Conservation (phyloP, 2,113 vertebrate species). For the Pyrgilauda ruficollis region DNA sequence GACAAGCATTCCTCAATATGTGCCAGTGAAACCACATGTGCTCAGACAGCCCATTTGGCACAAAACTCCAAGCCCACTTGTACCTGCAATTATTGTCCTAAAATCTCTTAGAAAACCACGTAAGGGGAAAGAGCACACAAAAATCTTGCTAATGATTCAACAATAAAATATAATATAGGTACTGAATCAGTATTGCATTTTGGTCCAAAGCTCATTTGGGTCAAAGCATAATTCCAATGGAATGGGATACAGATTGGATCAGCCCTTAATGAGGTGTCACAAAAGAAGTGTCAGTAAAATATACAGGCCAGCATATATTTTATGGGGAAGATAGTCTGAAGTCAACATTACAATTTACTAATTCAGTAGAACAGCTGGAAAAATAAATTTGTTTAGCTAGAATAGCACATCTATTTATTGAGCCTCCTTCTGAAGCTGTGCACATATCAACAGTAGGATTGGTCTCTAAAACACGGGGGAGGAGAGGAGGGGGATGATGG, state of each 20-base stretch:
- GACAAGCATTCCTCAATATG: neutral
- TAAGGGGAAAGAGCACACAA: neutral
- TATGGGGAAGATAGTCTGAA: conserved; percentile 66
- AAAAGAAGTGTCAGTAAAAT: conserved; percentile 54
- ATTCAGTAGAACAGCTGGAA: conserved; percentile 71
- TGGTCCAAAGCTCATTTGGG: neutral
- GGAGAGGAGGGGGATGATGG: conserved; percentile 29
- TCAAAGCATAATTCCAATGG: conserved; percentile 2
- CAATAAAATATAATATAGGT: neutral
- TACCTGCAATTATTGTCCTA: neutral
- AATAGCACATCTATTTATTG: conserved; percentile 71
- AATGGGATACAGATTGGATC: neutral
- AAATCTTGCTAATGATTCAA: neutral
- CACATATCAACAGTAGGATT: conserved; percentile 68
- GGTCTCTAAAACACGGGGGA: conserved; percentile 56
- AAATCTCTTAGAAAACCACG: neutral
- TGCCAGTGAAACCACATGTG: neutral
- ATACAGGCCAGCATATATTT: conserved; percentile 60
- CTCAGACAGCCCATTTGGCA: neutral
- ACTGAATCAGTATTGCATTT: neutral
- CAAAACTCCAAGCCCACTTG: neutral
- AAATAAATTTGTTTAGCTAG: conserved; percentile 72
- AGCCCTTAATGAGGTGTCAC: conserved; percentile 34
- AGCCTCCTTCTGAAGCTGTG: conserved; percentile 52
- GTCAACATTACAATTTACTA: conserved; percentile 67